Base-by-base conservation (phyloP, 2,113 vertebrate genomes). In the Lagopus leucura region DNA sequence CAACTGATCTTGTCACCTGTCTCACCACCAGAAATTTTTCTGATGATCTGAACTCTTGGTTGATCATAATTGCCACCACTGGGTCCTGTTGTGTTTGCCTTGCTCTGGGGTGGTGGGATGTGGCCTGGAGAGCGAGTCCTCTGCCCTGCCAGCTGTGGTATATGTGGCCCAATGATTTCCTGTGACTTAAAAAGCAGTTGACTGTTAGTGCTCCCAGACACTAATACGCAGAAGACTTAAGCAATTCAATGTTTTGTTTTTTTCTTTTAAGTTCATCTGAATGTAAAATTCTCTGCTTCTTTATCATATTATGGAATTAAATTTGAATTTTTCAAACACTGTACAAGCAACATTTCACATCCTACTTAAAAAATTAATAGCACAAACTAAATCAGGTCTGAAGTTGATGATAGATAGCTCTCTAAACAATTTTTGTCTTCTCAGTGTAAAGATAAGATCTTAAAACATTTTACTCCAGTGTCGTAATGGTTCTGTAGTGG, bases 31-130 rank as follows among this genome's bases (percentile, higher is more conserved):
- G n/a, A 60, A 38, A 48, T 12, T 15, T 13, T 24, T 87, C 34
- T 65, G 43, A 13, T 42, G 43, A 21, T 25, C 22, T 71, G 25
- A 50, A 47, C 36, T 36, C 48, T 16, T 40, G 47, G 19, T 14
- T 78, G 36, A 52, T 74, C 7, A 28, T 34, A 16, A 5, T 15
- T 55, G 45, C 17, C 11, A 5, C 1, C 36, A 4, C 12, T 45
- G 21, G 18, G 8, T 11, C 9, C 25, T 61, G 57, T 30, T 34
- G 5, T 22, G 32, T 27, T 93, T 2, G 1, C 11, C 11, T 60
- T 1, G 0, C 8, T 13, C 0, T 0, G 11, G 10, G 10, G 1
- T 6, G 32, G n/a, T n/a, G 20, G n/a, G 17, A 47, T 65, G 20
- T 58, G n/a, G 5, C 28, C 20, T 32, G 36, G 15, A 20, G 6